These are phyloP conservation scores for Oligia fasciuncula DNA, from an alignment of 2,888 invertebrate genomes.

Conservation along the genomic window DNA sequence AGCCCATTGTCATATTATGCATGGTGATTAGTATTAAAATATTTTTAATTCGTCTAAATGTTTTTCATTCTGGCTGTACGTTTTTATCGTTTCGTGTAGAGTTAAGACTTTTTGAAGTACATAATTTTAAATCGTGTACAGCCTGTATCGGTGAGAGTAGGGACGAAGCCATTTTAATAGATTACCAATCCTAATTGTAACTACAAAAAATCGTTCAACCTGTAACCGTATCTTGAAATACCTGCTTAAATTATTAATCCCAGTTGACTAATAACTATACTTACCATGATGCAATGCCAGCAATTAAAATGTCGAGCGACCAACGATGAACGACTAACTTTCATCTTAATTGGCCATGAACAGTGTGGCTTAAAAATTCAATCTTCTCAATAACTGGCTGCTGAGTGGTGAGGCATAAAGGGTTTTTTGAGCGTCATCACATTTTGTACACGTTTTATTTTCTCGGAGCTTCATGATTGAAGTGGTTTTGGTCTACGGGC, in stretches of 20 bases:
- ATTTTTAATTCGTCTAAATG: no score
- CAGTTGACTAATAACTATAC: slow-evolving; percentile 8
- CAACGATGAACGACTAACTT: slow-evolving; percentile 31
- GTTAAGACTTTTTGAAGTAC: no score
- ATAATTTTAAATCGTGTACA: no score
- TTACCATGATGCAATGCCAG: slow-evolving; percentile 7
- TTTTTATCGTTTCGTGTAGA: no score
- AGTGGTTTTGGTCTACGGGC: slow-evolving; percentile 83
- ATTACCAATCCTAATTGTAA: neutral
- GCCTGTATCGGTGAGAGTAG: no score
- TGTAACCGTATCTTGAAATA: neutral
- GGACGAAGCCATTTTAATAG: neutral
- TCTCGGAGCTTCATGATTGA: slow-evolving; percentile 64
- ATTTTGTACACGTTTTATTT: slow-evolving; percentile 61
- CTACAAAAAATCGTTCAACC: neutral
- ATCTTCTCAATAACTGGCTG: slow-evolving; percentile 57
- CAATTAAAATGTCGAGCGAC: slow-evolving; percentile 20
- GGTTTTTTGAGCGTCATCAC: slow-evolving; percentile 63
- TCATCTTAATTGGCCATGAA: slow-evolving; percentile 53
- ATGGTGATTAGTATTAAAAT: no score
- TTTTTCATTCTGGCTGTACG: no score
- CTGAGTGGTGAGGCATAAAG: slow-evolving; percentile 63
- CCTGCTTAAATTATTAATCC: slow-evolving; percentile 15
- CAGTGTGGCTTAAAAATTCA: slow-evolving; percentile 40
- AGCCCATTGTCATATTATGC: no score